Evolutionary conservation across 2,797 vertebrate species (phyloP).

Genomic region (Chaetophractus vellerosus): DNA sequence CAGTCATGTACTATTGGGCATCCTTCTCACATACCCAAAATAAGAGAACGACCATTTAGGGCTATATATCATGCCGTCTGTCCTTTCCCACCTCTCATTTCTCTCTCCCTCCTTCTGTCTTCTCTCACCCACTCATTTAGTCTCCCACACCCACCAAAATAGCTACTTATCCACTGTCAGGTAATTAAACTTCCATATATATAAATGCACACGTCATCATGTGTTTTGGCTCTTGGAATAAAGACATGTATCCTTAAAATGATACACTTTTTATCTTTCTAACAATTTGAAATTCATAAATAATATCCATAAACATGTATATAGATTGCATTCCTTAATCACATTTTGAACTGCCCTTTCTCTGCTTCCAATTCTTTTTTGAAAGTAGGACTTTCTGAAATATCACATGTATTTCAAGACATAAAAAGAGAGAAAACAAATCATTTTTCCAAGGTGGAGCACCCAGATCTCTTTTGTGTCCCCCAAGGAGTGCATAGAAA

Average conservation of each 20-base stretch:
- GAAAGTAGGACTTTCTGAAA: conserved; percentile 8
- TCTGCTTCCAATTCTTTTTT: background rate
- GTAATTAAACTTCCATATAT: background rate
- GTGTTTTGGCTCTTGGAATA: background rate
- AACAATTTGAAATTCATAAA: background rate
- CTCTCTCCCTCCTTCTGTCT: background rate
- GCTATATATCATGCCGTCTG: background rate
- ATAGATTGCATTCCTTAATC: background rate
- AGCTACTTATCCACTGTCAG: background rate
- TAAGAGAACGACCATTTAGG: background rate
- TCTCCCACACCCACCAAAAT: background rate
- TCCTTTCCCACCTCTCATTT: background rate
- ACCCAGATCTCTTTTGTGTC: background rate
- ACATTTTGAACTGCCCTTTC: conserved; percentile 4
- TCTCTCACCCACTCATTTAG: background rate
- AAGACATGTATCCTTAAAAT: background rate
- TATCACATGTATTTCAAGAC: background rate
- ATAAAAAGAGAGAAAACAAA: background rate
- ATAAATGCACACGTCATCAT: background rate
- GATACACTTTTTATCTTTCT: background rate
- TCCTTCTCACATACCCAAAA: background rate
- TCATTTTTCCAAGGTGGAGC: background rate
- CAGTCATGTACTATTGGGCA: background rate
- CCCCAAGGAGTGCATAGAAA: background rate
- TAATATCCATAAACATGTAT: background rate